Conservation (phyloP, 2,797 vertebrate genomes). For the Parotocinclus haroldoi region DNA sequence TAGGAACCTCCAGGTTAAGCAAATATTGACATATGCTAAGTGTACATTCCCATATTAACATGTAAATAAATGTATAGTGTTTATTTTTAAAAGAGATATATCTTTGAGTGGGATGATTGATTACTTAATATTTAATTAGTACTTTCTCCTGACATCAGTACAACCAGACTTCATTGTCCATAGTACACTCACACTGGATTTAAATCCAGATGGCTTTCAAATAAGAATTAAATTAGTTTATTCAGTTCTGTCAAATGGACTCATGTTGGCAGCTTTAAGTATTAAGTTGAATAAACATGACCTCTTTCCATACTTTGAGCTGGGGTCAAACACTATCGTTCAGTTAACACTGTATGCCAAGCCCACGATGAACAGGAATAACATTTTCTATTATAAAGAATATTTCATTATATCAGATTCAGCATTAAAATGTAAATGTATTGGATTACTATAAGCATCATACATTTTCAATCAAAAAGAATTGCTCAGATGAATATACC, state of each 20-base stretch:
- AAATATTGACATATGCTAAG: too few species aligned
- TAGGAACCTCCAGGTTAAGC: too few species aligned
- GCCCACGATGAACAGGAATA: conserved; percentile 13
- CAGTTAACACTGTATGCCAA: not conserved
- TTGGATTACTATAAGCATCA: conserved; percentile 40
- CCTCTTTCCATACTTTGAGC: not conserved
- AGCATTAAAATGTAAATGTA: conserved; percentile 18
- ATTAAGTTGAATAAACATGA: conserved; percentile 31
- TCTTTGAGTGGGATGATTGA: not conserved
- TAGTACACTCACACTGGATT: conserved; percentile 4
- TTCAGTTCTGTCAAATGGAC: not conserved
- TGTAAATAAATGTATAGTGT: conserved; percentile 53
- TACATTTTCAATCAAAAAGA: not conserved
- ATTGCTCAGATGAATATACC: too few species aligned
- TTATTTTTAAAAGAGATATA: conserved; percentile 58
- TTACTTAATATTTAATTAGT: not conserved
- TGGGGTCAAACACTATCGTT: not conserved
- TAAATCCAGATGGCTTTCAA: not conserved
- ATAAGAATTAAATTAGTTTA: not conserved
- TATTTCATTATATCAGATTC: not conserved
- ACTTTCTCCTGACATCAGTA: not conserved
- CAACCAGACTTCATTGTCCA: conserved; percentile 7
- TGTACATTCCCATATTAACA: conserved; percentile 24
- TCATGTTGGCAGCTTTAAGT: conserved; percentile 44
- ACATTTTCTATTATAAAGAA: not conserved